These are phyloP conservation scores for Dipus sagitta DNA, from an alignment of 2,797 vertebrate genomes.

Conservation along the genomic window DNA sequence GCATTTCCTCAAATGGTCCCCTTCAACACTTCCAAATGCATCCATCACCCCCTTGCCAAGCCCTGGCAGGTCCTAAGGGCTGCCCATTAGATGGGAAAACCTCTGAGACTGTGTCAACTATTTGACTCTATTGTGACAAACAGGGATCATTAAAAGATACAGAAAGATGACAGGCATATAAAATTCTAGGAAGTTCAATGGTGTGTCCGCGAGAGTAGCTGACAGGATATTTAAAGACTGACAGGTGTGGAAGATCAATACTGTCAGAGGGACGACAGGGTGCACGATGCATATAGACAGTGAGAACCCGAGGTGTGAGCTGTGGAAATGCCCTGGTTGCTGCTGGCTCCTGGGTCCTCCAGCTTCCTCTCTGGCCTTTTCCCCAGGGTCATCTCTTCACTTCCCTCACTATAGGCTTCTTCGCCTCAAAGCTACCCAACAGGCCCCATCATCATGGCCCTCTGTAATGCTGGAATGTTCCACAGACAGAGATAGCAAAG, in stretches of 20 bases:
- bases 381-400: no score
- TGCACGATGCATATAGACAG: fast-evolving
- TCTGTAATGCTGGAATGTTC: not conserved
- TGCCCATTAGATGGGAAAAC: not conserved
- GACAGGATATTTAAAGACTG: slow-evolving; percentile 17
- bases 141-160: not conserved
- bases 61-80: not conserved
- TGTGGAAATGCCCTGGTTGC: not conserved
- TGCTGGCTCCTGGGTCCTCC: not conserved
- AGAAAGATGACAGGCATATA: not conserved
- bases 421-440: not conserved
- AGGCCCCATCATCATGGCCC: fast-evolving
- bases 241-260: not conserved
- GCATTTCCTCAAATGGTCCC: not conserved
- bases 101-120: not conserved
- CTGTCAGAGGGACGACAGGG: not conserved
- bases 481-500: not conserved
- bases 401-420: fast-evolving
- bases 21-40: not conserved
- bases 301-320: not conserved
- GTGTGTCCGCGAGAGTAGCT: not conserved
- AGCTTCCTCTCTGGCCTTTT: not conserved
- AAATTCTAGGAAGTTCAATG: not conserved
- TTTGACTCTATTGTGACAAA: slow-evolving; percentile 2
- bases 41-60: not conserved